Evolutionary conservation across 2,113 vertebrate genomes (phyloP).

Genomic region (Rhea pennata): DNA sequence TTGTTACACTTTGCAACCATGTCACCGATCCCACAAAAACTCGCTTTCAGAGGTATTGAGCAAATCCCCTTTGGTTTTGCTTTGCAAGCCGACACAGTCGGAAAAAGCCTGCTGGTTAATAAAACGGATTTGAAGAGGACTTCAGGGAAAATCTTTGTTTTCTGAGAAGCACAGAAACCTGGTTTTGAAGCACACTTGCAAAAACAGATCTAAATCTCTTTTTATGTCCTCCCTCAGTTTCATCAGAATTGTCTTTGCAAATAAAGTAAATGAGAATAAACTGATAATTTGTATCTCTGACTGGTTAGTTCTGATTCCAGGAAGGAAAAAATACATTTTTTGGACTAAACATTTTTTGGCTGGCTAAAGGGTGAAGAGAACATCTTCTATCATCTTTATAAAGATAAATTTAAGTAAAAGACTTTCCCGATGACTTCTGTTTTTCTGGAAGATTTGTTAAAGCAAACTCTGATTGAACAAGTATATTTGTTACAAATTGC

Average conservation of each 20-base stretch:
- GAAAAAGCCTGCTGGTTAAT: neutral
- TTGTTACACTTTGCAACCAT: neutral
- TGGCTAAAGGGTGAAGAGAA: neutral
- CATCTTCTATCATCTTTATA: neutral
- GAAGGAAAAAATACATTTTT: neutral
- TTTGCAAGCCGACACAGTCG: neutral
- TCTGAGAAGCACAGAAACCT: neutral
- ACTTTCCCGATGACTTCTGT: neutral
- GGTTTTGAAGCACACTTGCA: neutral
- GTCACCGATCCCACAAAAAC: neutral
- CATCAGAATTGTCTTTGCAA: neutral
- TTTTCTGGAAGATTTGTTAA: neutral
- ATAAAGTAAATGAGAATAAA: neutral
- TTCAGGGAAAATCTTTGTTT: neutral
- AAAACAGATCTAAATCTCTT: neutral
- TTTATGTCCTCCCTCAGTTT: neutral
- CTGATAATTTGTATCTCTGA: neutral
- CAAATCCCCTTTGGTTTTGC: neutral
- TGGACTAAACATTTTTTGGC: neutral
- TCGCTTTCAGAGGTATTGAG: neutral
- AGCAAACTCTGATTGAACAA: neutral
- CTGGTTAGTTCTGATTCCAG: neutral
- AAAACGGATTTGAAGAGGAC: neutral
- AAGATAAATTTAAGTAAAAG: neutral
- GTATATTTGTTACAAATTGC: neutral